A percentile compares a stretch with the other conserved stretches of the same genome.
Conservation (phyloP, 2,888 invertebrate genomes). For the Drosophila mulleri region DNA sequence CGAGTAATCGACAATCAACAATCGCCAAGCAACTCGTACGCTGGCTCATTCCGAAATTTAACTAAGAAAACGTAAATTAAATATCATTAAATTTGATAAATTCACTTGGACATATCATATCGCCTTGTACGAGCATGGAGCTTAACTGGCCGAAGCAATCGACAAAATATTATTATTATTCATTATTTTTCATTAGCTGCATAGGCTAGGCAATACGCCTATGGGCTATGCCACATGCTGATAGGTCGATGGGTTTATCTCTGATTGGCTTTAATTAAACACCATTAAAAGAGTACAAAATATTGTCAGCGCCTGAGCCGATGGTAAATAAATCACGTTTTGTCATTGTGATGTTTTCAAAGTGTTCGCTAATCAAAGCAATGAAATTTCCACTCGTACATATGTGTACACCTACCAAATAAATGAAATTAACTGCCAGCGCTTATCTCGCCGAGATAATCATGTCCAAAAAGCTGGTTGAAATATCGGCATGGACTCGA, state of each 20-base stretch:
- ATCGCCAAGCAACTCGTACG: conserved; percentile 6
- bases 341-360: conserved; percentile 78
- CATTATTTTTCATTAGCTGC: conserved; percentile 62
- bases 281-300: conserved; percentile 73
- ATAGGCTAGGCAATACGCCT: conserved; percentile 40
- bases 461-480: conserved; percentile 56
- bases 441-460: conserved; percentile 66
- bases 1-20: conserved; percentile 28
- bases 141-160: conserved; percentile 29
- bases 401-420: conserved; percentile 40
- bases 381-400: conserved; percentile 46
- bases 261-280: conserved; percentile 81
- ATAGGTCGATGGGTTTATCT: conserved; percentile 67
- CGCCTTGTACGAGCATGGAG: conserved; percentile 36
- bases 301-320: conserved; percentile 66
- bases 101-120: conserved; percentile 70
- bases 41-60: conserved; percentile 26
- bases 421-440: conserved; percentile 72
- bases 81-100: conserved; percentile 81
- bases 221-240: conserved; percentile 67
- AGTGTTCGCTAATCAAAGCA: conserved; percentile 64
- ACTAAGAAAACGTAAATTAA: conserved; percentile 62
- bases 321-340: conserved; percentile 65
- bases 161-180: conserved; percentile 39
- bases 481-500: conserved; percentile 6